These are phyloP conservation scores for Lerema accius DNA, from an alignment of 1,140 invertebrate species.

Conservation along the genomic window DNA sequence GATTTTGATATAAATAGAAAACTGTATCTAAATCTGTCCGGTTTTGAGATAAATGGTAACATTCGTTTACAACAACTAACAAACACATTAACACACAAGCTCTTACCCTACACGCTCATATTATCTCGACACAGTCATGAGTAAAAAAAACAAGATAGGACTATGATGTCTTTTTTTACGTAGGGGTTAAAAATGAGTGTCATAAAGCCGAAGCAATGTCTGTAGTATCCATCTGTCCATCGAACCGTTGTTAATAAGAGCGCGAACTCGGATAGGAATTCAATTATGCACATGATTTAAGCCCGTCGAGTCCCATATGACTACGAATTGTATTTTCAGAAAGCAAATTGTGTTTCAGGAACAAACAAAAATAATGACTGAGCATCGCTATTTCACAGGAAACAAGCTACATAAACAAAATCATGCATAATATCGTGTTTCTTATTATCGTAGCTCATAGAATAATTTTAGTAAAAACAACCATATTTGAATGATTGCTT, in stretches of 20 bases:
- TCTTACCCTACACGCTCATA: no score
- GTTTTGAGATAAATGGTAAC: no score
- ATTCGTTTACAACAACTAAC: no score
- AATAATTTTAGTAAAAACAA: no score
- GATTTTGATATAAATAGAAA: no score
- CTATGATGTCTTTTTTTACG: no score
- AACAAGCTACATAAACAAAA: background rate
- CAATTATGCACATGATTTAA: slow-evolving; percentile 26
- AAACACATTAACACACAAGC: no score
- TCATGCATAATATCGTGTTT: background rate
- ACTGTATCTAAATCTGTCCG: no score
- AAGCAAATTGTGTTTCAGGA: background rate
- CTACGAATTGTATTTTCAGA: slow-evolving; percentile 18
- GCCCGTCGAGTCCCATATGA: slow-evolving; percentile 12
- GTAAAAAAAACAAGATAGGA: background rate
- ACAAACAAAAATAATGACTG: background rate
- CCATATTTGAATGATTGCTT: no score
- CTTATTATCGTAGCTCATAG: background rate
- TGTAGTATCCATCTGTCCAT: background rate
- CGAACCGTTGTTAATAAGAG: slow-evolving; percentile 19
- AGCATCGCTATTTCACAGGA: background rate
- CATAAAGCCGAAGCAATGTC: background rate
- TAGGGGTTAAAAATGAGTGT: background rate
- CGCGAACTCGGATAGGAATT: slow-evolving; percentile 19
- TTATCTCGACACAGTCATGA: no score